These are phyloP conservation scores for Mionectes olivaceus DNA, from an alignment of 2,797 vertebrate species.

Conservation along the genomic window DNA sequence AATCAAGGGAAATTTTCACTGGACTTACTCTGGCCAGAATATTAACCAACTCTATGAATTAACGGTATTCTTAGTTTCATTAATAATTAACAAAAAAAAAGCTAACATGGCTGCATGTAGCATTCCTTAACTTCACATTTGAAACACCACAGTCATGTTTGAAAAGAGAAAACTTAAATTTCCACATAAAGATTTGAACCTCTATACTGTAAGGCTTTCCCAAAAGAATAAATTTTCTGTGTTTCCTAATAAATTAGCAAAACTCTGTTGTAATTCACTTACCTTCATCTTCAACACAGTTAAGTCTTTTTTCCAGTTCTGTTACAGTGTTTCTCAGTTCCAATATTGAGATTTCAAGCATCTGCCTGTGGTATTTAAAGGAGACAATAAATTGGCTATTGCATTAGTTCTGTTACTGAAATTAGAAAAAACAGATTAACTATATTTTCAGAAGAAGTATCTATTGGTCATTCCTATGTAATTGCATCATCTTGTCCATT, in stretches of 20 bases:
- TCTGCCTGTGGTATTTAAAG: slow-evolving; percentile 77
- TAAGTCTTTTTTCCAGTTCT: slow-evolving; percentile 84
- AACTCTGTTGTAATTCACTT: not conserved
- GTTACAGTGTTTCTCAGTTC: slow-evolving; percentile 82
- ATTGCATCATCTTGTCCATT: not conserved
- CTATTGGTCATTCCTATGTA: not conserved
- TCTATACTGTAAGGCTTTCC: not conserved
- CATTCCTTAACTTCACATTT: not conserved
- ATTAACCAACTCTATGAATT: not conserved
- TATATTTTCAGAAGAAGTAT: not conserved
- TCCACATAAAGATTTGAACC: not conserved
- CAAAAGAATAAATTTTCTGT: not conserved
- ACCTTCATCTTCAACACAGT: slow-evolving; percentile 84
- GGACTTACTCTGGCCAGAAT: not conserved
- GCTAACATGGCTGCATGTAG: not conserved
- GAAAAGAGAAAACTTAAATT: not conserved
- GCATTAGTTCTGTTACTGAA: not conserved
- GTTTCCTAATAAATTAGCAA: not conserved
- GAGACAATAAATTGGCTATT: not conserved
- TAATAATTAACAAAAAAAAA: not conserved
- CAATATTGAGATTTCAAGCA: slow-evolving; percentile 84
- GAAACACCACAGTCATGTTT: not conserved
- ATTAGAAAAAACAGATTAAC: not conserved
- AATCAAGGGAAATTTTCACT: not conserved
- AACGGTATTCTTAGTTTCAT: not conserved